Conservation (phyloP, 1,140 invertebrate species). For the Adelges cooleyi region DNA sequence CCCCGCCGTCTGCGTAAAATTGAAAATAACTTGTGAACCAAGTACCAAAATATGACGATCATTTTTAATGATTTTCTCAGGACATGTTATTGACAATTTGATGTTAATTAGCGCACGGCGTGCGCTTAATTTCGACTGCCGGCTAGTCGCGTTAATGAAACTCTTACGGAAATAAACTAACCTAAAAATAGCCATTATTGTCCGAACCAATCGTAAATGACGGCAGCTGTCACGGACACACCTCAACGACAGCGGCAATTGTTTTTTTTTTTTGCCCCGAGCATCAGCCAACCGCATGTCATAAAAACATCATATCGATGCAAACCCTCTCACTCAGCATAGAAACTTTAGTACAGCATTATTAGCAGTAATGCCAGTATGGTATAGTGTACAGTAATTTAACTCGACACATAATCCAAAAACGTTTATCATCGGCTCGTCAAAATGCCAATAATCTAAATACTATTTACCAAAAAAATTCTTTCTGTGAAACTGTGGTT, state of each 20-base stretch:
- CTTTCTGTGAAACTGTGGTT: too few species aligned
- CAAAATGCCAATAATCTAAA: too few species aligned
- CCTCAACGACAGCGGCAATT: background rate
- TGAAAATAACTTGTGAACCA: constrained; percentile 28
- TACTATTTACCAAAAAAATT: too few species aligned
- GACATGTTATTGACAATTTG: background rate
- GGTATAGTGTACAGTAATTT: too few species aligned
- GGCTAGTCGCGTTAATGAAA: constrained; percentile 19
- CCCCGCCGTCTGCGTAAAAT: background rate
- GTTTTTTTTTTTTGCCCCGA: too few species aligned
- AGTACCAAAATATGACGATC: constrained; percentile 27
- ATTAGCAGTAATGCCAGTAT: too few species aligned
- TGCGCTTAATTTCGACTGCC: constrained; percentile 20
- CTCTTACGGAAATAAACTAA: constrained; percentile 26
- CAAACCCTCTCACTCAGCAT: too few species aligned
- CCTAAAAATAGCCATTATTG: constrained; percentile 12
- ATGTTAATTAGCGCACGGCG: background rate
- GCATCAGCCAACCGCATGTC: too few species aligned
- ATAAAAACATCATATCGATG: too few species aligned
- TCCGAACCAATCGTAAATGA: constrained; percentile 12
- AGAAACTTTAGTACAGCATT: too few species aligned
- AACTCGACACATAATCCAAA: too few species aligned
- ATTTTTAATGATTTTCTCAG: background rate
- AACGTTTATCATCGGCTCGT: too few species aligned
- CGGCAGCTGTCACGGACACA: background rate